phyloP scores from a whole-genome alignment of 2,888 invertebrate genomes.

The Ametastegia equiseti region DNA sequence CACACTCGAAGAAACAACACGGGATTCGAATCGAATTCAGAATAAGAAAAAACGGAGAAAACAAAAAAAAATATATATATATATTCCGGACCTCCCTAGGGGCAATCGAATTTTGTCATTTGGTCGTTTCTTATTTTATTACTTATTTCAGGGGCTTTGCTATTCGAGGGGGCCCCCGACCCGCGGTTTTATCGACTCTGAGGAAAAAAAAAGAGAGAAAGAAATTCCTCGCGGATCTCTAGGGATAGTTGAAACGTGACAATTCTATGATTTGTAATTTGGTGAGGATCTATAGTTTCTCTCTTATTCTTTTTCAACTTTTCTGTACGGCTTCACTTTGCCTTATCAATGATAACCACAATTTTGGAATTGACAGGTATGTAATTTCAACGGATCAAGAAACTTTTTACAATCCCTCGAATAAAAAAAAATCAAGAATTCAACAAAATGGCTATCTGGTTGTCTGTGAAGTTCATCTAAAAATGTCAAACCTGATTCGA shows the following conservation, averaged over 20 bases:
- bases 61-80: neutral
- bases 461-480: no score
- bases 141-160: neutral
- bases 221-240: no score
- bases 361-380: no score
- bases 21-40: no score
- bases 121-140: conserved; percentile 22
- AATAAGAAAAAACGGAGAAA: neutral
- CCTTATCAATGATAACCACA: no score
- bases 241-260: neutral
- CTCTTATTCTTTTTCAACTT: neutral
- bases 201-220: no score
- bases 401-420: no score
- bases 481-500: no score
- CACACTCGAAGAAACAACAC: neutral
- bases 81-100: neutral
- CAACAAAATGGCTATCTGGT: no score
- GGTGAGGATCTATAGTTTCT: neutral
- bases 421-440: no score
- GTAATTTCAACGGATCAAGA: no score
- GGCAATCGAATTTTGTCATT: conserved; percentile 22
- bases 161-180: neutral
- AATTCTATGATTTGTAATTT: neutral
- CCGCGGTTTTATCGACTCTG: neutral
- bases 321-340: neutral